Base-by-base conservation (phyloP, 2,797 vertebrate genomes). In the Phrynocephalus guinanensis region DNA sequence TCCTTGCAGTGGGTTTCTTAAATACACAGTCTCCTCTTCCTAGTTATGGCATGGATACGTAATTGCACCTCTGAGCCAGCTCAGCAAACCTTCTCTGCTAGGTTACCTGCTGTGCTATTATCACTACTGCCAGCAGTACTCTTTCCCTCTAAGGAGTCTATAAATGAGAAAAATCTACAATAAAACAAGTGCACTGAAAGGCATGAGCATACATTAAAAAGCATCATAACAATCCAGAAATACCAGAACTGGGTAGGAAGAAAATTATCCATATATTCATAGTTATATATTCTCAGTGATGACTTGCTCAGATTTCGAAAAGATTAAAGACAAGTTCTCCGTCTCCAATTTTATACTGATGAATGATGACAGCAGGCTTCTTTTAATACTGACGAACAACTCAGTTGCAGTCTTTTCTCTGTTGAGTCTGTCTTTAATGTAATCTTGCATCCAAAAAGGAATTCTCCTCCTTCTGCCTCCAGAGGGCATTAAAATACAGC, bases 71-170 rank as follows among this genome's bases (percentile, higher is more conserved):
- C 91, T 90, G 93, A 93, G 91, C 92, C 88, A 90, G 90, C 92
- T 95, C 91, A 94, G 88, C 91, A 94, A 91, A 88, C 73, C 1
- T 63, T 90, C 91, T 89, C 56, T 88, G 91, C 90, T 87, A 92
- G 92, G 88, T 89, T 95, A 84, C 93, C 93, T 92, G 91, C 94
- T 94, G 85, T 91, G 90, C n/a, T n/a, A n/a, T 90, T 93, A 92
- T 91, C 91, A 87, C 92, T 89, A 86, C 95, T 95, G 93, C 77
- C 86, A 84, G 80, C 93, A 94, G 86, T 88, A 91, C 95, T 93
- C 90, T 91, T 88, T 95, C 89, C 87, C 92, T 79, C 89, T 84
- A 89, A 93, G 91, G 93, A 95, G 79, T 20, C 87, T 66, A 76
- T 88, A 92, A 92, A 92, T 92, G 92, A 84, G 88, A 93, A 95